Conservation (phyloP, 2,113 vertebrate genomes). For the Myotis brandtii region DNA sequence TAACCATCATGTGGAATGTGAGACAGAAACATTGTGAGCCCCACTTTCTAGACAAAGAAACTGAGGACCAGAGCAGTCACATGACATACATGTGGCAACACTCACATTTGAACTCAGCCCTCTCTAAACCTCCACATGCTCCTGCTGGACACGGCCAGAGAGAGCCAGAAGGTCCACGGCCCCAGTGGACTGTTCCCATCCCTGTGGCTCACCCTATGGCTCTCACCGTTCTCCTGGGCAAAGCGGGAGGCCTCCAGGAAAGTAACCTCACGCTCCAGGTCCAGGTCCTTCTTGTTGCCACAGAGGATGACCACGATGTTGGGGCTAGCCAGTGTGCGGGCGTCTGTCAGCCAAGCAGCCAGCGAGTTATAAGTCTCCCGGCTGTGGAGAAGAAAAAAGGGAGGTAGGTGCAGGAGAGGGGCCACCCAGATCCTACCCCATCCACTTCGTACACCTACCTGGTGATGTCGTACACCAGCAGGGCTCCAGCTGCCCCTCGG, state of each 20-base stretch:
- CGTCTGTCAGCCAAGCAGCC: conserved; percentile 95
- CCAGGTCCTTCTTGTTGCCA: conserved; percentile 96
- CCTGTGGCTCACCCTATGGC: fast-evolving
- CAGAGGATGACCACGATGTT: conserved; percentile 96
- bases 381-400: conserved; percentile 76
- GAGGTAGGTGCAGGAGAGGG: neutral
- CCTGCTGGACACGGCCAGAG: neutral
- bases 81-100: neutral
- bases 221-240: conserved; percentile 94
- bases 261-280: conserved; percentile 94
- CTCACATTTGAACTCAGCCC: neutral
- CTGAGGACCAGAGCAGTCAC: neutral
- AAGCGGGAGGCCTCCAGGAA: conserved; percentile 95
- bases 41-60: neutral
- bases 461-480: conserved; percentile 96
- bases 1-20: neutral
- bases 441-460: conserved; percentile 84
- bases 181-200: conserved; percentile 58
- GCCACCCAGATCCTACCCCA: fast-evolving
- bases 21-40: neutral
- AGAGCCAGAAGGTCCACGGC: neutral
- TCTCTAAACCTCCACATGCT: neutral
- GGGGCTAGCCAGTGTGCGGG: conserved; percentile 94
- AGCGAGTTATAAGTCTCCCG: conserved; percentile 95
- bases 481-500: conserved; percentile 93